Evolutionary conservation across 2,888 invertebrate genomes (phyloP).

Genomic region (Odontocerum albicorne): DNA sequence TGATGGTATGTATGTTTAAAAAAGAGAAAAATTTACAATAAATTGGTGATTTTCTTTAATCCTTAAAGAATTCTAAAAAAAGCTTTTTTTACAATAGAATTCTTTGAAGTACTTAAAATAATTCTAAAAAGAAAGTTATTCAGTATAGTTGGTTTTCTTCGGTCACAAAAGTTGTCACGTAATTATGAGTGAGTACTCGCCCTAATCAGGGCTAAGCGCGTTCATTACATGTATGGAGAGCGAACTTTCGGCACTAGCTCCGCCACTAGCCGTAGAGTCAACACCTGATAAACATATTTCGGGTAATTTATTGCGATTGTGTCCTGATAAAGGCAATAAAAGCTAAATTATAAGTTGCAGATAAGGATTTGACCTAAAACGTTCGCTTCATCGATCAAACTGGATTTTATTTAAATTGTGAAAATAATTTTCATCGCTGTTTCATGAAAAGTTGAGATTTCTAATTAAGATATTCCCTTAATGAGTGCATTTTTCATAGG

Average conservation of each 20-base stretch:
- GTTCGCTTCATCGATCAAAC: constrained; percentile 20
- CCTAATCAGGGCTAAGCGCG: constrained; percentile 5
- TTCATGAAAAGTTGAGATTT: background rate
- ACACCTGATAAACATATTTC: constrained; percentile 35
- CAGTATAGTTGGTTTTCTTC: no score
- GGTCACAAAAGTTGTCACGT: no score
- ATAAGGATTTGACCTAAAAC: constrained; percentile 17
- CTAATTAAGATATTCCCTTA: background rate
- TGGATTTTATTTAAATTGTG: background rate
- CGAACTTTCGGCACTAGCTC: constrained; percentile 8
- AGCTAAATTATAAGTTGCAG: constrained; percentile 21
- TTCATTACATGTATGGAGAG: constrained; percentile 12
- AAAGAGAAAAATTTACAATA: no score
- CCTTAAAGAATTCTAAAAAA: no score
- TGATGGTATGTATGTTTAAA: no score
- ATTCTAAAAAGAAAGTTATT: no score
- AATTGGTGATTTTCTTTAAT: no score
- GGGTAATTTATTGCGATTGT: constrained; percentile 31
- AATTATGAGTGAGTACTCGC: constrained; percentile 26
- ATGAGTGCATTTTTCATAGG: background rate
- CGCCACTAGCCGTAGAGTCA: constrained; percentile 21
- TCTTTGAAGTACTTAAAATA: no score
- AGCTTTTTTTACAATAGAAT: no score
- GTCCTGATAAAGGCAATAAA: constrained; percentile 27
- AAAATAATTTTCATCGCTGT: background rate